These are phyloP conservation scores for Sandelia bainsii DNA, from an alignment of 2,797 vertebrate species.

Conservation along the genomic window DNA sequence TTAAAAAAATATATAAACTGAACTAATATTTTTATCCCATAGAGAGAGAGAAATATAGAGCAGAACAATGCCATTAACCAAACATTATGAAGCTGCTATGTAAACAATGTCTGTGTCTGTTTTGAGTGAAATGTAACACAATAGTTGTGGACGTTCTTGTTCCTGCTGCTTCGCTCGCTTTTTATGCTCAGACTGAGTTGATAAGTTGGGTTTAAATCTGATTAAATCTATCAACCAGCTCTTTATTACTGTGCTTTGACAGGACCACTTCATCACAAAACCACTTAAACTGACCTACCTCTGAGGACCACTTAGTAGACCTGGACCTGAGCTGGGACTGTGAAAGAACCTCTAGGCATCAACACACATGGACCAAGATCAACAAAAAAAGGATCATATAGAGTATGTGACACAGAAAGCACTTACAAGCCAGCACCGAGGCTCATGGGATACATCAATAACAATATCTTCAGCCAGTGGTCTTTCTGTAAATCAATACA, in stretches of 20 bases:
- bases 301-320: constrained; percentile 45
- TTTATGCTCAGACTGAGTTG: not conserved
- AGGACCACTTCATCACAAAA: constrained; percentile 51
- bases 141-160: too few species aligned
- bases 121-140: too few species aligned
- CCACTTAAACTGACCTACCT: constrained; percentile 35
- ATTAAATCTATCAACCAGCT: constrained; percentile 15
- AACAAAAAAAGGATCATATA: constrained; percentile 15
- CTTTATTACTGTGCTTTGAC: constrained; percentile 30
- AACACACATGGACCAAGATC: constrained; percentile 4
- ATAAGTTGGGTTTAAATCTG: constrained; percentile 2
- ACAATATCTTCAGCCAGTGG: constrained; percentile 23
- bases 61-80: not conserved
- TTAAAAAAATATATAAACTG: too few species aligned
- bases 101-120: too few species aligned
- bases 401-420: constrained; percentile 15
- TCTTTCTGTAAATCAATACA: constrained; percentile 31
- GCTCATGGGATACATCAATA: constrained; percentile 32
- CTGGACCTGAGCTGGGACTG: constrained; percentile 23
- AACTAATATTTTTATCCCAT: too few species aligned
- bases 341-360: constrained; percentile 11
- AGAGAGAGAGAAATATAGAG: too few species aligned
- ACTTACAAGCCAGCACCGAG: constrained; percentile 11
- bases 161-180: too few species aligned
- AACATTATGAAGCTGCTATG: too few species aligned